phyloP scores from a whole-genome alignment of 2,797 vertebrate species.

The Dendrocincla tyrannina region DNA sequence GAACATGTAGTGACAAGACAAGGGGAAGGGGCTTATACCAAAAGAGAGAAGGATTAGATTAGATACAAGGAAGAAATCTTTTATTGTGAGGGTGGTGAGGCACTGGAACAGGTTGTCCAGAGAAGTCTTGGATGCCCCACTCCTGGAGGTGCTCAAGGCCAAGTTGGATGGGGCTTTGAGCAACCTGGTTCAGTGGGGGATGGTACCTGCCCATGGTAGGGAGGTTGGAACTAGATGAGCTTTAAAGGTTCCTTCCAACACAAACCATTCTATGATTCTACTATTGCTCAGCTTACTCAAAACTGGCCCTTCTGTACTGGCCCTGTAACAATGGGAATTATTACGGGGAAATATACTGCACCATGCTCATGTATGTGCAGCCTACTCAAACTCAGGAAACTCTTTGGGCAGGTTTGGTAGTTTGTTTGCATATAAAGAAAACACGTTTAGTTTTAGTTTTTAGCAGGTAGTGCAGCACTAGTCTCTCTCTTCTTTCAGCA shows the following conservation, averaged over 20 bases:
- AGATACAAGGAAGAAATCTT: not conserved
- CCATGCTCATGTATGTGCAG: fast-evolving
- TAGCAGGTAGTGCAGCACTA: not conserved
- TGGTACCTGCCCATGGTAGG: not conserved
- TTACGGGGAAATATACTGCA: not conserved
- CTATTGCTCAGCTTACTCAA: not conserved
- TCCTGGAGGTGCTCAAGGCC: not conserved
- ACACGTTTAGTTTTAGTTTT: not conserved
- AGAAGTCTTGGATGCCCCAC: not conserved
- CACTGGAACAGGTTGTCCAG: not conserved
- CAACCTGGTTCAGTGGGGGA: fast-evolving
- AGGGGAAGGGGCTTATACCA: not conserved
- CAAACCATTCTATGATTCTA: not conserved
- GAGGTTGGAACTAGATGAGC: not conserved
- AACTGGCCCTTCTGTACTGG: not conserved
- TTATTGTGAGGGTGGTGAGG: not conserved
- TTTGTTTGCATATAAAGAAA: not conserved
- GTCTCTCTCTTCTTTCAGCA: not conserved
- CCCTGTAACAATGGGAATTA: not conserved
- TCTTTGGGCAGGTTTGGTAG: not conserved
- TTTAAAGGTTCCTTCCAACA: not conserved
- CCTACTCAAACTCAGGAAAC: not conserved
- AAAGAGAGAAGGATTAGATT: not conserved
- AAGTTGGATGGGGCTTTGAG: not conserved
- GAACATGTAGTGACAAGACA: not conserved